A percentile compares a stretch with the other conserved stretches of the same genome.
Evolutionary conservation across 2,797 vertebrate genomes (phyloP).

Genomic region (Sebastes elongatus): DNA sequence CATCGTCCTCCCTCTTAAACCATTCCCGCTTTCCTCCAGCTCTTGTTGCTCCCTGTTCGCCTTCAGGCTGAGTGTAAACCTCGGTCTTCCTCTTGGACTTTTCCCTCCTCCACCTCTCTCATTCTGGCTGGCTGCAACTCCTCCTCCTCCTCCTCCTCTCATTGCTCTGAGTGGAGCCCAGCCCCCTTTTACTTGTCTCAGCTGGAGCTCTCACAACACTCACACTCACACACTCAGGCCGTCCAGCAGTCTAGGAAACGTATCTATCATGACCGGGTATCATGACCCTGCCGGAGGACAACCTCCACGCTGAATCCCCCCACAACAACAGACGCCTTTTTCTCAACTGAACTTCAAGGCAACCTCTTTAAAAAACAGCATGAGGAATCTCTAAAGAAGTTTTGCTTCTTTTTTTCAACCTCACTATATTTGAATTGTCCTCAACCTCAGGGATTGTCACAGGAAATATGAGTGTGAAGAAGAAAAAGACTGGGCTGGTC

Average conservation of each 20-base stretch:
- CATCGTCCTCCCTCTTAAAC: not conserved
- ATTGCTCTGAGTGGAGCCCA: slow-evolving; percentile 57
- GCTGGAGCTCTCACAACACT: slow-evolving; percentile 17
- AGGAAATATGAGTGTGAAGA: slow-evolving; percentile 76
- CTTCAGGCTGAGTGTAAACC: slow-evolving; percentile 23
- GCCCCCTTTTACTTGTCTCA: slow-evolving; percentile 65
- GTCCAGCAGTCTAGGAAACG: slow-evolving; percentile 2
- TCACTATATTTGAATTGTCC: not conserved
- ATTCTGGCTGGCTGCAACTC: slow-evolving; percentile 53
- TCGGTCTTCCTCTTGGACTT: not conserved
- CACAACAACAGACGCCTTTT: not conserved
- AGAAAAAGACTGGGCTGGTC: slow-evolving; percentile 73
- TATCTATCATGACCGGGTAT: not conserved
- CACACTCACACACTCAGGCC: not conserved
- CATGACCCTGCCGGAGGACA: slow-evolving; percentile 42
- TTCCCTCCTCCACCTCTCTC: slow-evolving; percentile 48
- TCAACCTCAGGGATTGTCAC: slow-evolving; percentile 12
- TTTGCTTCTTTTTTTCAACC: not conserved
- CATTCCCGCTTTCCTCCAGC: not conserved
- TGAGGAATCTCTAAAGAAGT: slow-evolving; percentile 36
- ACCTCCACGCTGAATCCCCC: not conserved
- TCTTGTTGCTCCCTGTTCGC: slow-evolving; percentile 4
- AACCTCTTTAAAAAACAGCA: not conserved
- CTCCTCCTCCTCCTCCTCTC: slow-evolving; percentile 37
- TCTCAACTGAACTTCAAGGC: not conserved